phyloP scores from a whole-genome alignment of 1,140 invertebrate genomes.

The Lineus longissimus region DNA sequence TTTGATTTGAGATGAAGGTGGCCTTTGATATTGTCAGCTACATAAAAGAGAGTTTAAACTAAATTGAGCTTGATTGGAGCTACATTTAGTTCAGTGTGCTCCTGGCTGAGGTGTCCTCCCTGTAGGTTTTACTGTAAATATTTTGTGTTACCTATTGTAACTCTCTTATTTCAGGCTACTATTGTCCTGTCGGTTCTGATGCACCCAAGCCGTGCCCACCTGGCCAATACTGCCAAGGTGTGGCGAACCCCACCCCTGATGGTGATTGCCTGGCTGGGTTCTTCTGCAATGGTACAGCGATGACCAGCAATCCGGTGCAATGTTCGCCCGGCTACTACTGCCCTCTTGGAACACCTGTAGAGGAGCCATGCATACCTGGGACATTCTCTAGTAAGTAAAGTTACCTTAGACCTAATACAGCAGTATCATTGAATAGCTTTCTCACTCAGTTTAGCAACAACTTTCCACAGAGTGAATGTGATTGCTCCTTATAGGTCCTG shows the following conservation, averaged over 20 bases:
- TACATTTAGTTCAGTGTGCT: background rate
- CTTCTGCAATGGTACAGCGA: constrained; percentile 44
- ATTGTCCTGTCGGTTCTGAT: constrained; percentile 37
- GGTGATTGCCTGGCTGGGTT: constrained; percentile 43
- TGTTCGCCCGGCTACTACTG: constrained; percentile 44
- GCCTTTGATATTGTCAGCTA: background rate
- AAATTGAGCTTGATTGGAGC: background rate
- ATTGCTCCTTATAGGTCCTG: too few species aligned
- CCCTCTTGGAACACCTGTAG: constrained; percentile 34
- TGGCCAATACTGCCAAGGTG: constrained; percentile 43
- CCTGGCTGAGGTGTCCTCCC: background rate
- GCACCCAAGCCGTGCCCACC: constrained; percentile 35
- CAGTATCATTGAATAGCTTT: too few species aligned
- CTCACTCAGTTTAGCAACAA: background rate
- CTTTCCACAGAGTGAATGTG: background rate
- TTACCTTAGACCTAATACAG: background rate
- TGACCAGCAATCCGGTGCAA: constrained; percentile 27
- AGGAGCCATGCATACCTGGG: constrained; percentile 37
- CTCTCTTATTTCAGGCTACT: constrained; percentile 31
- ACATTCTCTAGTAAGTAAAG: constrained; percentile 40
- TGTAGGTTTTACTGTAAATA: background rate
- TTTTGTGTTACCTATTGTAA: too few species aligned
- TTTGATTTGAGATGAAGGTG: too few species aligned
- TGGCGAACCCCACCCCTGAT: constrained; percentile 29
- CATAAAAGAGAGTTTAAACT: background rate